These are phyloP conservation scores for Pinctada fucata DNA, from an alignment of 2,888 invertebrate species.

Conservation along the genomic window DNA sequence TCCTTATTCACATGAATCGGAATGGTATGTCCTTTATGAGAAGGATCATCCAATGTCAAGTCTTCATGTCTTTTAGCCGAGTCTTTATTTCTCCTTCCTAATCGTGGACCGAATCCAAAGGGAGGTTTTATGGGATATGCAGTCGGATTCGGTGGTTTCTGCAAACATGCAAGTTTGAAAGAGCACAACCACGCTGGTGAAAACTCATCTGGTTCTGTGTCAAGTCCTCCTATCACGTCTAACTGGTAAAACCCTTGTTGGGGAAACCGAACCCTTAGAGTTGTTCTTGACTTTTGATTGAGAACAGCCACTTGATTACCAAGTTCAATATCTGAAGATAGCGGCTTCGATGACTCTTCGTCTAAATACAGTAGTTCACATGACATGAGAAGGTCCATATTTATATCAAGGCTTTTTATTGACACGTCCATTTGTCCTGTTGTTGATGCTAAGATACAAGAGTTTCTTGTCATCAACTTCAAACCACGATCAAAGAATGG, in stretches of 20 bases:
- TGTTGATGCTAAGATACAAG: constrained; percentile 21
- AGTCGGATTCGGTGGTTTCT: constrained; percentile 28
- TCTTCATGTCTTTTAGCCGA: constrained; percentile 8
- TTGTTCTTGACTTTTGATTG: constrained; percentile 39
- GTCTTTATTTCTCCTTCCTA: constrained; percentile 22
- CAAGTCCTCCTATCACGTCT: constrained; percentile 39
- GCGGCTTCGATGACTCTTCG: constrained; percentile 44
- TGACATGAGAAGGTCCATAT: constrained; percentile 12
- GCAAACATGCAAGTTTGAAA: constrained; percentile 49
- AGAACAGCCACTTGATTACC: constrained; percentile 51
- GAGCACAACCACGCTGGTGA: constrained; percentile 38
- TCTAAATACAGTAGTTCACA: constrained; percentile 49
- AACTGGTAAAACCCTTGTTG: constrained; percentile 50
- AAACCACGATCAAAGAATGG: constrained; percentile 30
- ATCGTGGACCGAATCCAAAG: constrained; percentile 51
- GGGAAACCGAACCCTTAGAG: constrained; percentile 50
- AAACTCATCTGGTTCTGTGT: not conserved
- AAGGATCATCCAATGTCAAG: constrained; percentile 42
- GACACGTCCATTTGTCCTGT: constrained; percentile 39
- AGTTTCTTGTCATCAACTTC: constrained; percentile 18
- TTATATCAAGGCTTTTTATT: constrained; percentile 18
- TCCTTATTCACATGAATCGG: constrained; percentile 14
- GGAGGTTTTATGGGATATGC: constrained; percentile 47
- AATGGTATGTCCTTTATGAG: constrained; percentile 46
- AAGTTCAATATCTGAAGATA: constrained; percentile 42